Conservation (phyloP, 2,113 vertebrate species). For the Oenanthe melanoleuca region DNA sequence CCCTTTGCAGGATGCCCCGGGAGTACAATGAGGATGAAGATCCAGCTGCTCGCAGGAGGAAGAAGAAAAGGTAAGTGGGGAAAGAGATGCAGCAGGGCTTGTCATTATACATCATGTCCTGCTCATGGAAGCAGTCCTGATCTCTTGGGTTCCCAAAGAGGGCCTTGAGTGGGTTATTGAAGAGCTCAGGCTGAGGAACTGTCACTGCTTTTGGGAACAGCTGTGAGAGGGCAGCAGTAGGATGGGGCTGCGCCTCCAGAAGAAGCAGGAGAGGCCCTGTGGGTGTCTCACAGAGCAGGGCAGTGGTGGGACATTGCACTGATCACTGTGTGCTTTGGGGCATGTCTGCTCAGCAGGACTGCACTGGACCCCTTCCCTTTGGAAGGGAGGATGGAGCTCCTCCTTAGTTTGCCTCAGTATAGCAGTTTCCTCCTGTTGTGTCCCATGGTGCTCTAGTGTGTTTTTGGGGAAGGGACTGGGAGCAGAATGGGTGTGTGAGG, state of each 20-base stretch:
- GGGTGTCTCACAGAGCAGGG: neutral
- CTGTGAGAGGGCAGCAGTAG: neutral
- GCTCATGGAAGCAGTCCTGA: neutral
- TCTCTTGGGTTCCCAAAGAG: neutral
- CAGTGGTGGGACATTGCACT: neutral
- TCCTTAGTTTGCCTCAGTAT: neutral
- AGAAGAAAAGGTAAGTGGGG: constrained; percentile 90
- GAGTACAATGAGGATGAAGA: constrained; percentile 99
- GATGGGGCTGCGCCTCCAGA: neutral
- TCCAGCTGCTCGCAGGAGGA: constrained; percentile 93
- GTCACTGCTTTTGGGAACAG: neutral
- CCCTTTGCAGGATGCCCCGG: constrained; percentile 90
- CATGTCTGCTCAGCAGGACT: rapidly evolving
- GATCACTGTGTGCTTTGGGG: neutral
- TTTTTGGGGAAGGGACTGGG: neutral
- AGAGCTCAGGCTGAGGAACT: neutral
- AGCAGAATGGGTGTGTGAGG: neutral
- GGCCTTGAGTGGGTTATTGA: neutral
- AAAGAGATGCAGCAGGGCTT: neutral
- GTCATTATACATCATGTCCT: rapidly evolving
- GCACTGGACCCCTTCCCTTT: neutral
- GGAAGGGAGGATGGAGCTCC: neutral
- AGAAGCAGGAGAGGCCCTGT: neutral
- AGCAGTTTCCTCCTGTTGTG: neutral
- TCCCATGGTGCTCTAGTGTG: rapidly evolving